Evolutionary conservation across 1,140 invertebrate genomes (phyloP), one percentile per base, ranked within the genome.

Genomic region (Eufriesea mexicana): DNA sequence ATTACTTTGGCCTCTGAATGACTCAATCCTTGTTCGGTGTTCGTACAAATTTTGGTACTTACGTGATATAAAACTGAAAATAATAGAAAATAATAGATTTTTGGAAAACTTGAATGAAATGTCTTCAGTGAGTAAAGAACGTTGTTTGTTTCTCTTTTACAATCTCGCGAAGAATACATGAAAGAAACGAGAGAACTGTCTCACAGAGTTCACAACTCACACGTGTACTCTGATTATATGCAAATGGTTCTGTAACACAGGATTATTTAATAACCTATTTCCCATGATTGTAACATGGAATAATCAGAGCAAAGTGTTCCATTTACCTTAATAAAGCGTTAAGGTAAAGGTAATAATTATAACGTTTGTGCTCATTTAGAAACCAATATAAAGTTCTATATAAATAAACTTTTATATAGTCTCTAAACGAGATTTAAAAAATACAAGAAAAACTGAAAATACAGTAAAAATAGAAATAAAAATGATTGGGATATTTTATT

Each of bases 181-280:
- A 67, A 47, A 45, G 64, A 66, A 66, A 20, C 64, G 18, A 45
- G 35, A 45, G 42, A 47, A 47, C 18, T 47, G n/a, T 51, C 16
- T 51, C 68, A 51, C 45, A 51, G 14, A 45, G 14, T 66, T 66
- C 25, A 66, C 6, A 42, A 42, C 20, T 0, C 47, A 47, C 42
- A 45, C 66, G 23, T 16, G 47, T 45, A 16, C 23, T 47, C 45
- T 35, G 42, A 71, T 71, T 71, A 28, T 51, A 71, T 71, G 68
- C 42, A 71, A 51, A 71, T 71, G 25, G 8, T 28, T 54, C 23
- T 20, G 18, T 71, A 28, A 20, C 47, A 18, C 28, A 51, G 9
- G 28, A 28, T 71, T 71, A 47, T 67, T 67, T 67, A 67, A 67
- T 23, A 49, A 51, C 47, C 68, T 20, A 71, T 35, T 51, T 51